Base-by-base conservation (phyloP, 2,797 vertebrate genomes). In the Peromyscus nudipes region DNA sequence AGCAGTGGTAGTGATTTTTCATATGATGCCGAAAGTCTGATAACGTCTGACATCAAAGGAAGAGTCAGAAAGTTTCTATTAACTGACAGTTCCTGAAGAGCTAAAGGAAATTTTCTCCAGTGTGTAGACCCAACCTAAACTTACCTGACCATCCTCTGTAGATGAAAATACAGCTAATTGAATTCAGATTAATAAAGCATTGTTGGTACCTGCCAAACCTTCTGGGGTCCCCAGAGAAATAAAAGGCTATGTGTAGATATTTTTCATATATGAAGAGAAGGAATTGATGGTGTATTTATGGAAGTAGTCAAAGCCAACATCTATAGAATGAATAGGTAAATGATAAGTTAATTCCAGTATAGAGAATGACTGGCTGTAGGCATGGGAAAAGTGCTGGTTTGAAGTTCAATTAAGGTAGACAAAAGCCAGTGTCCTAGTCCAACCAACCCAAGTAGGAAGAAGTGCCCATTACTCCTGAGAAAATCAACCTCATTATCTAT, bases 181-280 rank as follows among this genome's bases (percentile, higher is more conserved):
- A 93, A 82, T 84, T 93, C 37, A 80, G 8, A 97, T 71, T 71
- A 80, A 67, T 16, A 57, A 52, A 77, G 10, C n/a, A 37, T 69
- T 77, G 49, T 2, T 37, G 21, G 14, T 8, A 40, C 14, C 10
- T 73, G n/a, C 1, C 21, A 88, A 57, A 57, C 9, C 2, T 55
- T 88, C 25, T 40, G 67, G 0, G 0, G 11, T 75, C 65, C 86
- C 60, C 40, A 27, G 31, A 46, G 9, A 31, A 85, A 73, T 7
- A 65, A 8, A 49, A 57, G 19, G 3, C 11, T 49, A 5, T 40
- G 13, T 19, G 29, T 10, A 55, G 3, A 31, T 31, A 1, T 19
- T 88, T 73, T 40, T 14, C n/a, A 40, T 57, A 4, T 88, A 43
- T 12, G n/a, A 73, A 88, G 16, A 40, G 16, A n/a, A 69, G 67